Conservation (phyloP, 2,113 vertebrate genomes). For the Hypanus sabinus region DNA sequence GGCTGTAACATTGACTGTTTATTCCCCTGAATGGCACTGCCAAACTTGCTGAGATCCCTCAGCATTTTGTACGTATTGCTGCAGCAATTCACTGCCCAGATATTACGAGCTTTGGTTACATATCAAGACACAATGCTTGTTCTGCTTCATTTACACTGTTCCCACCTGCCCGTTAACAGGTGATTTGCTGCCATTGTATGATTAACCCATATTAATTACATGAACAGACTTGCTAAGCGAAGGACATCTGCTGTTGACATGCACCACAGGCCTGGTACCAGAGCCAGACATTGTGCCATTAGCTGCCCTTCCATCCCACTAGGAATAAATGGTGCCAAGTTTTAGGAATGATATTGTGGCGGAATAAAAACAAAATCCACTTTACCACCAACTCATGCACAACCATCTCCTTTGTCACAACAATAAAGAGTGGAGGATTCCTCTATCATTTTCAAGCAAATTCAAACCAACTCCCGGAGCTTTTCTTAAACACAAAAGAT, state of each 20-base stretch:
- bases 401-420: not conserved
- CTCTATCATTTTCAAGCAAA: not conserved
- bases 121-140: not conserved
- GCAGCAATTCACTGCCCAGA: not conserved
- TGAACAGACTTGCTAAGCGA: not conserved
- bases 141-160: constrained; percentile 22
- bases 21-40: too few relatives aligned
- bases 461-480: not conserved
- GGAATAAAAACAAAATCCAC: not conserved
- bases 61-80: too few relatives aligned
- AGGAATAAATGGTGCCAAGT: not conserved
- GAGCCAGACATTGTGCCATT: not conserved
- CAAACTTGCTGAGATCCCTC: too few relatives aligned
- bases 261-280: not conserved
- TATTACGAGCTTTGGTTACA: not conserved
- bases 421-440: not conserved
- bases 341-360: not conserved
- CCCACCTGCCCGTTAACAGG: constrained; percentile 6
- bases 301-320: not conserved
- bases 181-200: not conserved
- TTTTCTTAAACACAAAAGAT: not conserved
- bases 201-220: constrained; percentile 18
- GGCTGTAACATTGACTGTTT: too few relatives aligned
- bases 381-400: not conserved
- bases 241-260: constrained; percentile 12